Conservation (phyloP, 2,113 vertebrate genomes). For the Pseudorectes ferrugineus region DNA sequence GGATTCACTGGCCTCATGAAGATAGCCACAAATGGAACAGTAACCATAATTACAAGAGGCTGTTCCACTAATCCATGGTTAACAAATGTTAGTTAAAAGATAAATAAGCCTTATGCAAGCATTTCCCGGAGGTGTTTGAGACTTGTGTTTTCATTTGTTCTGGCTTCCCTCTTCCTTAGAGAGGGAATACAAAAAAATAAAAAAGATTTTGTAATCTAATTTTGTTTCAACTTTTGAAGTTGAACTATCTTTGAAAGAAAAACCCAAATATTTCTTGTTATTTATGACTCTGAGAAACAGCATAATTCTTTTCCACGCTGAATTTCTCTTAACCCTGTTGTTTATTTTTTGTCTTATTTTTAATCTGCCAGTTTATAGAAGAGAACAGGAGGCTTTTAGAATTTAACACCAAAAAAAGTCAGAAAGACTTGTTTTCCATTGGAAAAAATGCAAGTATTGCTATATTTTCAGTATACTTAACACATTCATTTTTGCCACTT, state of each 20-base stretch:
- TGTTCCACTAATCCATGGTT: slow-evolving; percentile 69
- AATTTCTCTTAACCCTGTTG: not conserved
- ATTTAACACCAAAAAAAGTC: not conserved
- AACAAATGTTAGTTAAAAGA: slow-evolving; percentile 74
- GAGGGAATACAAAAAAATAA: not conserved
- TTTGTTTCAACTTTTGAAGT: slow-evolving; percentile 63
- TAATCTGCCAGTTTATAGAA: not conserved
- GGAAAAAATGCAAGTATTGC: not conserved
- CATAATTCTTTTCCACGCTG: not conserved
- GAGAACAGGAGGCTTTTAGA: not conserved
- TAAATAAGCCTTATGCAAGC: slow-evolving; percentile 61
- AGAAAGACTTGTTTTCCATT: not conserved
- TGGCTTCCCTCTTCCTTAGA: slow-evolving; percentile 11
- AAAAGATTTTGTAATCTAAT: slow-evolving; percentile 23
- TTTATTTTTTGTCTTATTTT: not conserved
- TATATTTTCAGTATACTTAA: not conserved
- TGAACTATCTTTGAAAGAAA: slow-evolving; percentile 14
- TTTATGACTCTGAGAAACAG: slow-evolving; percentile 29
- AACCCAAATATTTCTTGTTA: not conserved
- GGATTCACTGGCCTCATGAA: slow-evolving; percentile 72
- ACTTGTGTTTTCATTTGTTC: slow-evolving; percentile 42
- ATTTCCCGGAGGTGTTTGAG: slow-evolving; percentile 62
- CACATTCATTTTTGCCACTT: not conserved
- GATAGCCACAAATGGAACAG: slow-evolving; percentile 75
- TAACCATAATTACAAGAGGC: slow-evolving; percentile 74